Base-by-base conservation (phyloP, 2,113 vertebrate species). In the Tenebrosternarchus preto region DNA sequence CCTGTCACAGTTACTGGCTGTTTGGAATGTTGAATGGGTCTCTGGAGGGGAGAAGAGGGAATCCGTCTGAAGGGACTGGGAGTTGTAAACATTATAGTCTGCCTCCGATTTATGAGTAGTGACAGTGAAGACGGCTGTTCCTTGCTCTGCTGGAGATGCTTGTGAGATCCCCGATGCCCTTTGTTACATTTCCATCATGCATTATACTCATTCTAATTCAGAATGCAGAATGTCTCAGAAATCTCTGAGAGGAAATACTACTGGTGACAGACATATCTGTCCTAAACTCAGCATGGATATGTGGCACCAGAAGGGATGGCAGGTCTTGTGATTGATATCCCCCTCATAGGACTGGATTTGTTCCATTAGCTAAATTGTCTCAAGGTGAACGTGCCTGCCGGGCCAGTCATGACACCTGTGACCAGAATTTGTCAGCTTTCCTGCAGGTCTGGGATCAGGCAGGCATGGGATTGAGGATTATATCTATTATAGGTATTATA, bases 31-130 rank as follows among this genome's bases (percentile, higher is more conserved):
- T 36, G 36, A 36, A 36, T 7, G 7, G 36, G 36, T 36, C 36
- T 4, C 36, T 36, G 7, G 29, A 63, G 24, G 36, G 20, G 69
- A 70, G 66, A 68, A 75, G 66, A 56, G 36, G 29, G 66, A 59
- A 76, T 70, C 72, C 39, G 53, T 80, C 61, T 84, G 39, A 53
- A 55, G 53, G 46, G 43, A 70, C 22, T 77, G 33, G 39, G 61
- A 55, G 46, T 77, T 80, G 33, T 73, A 61, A 81, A 73, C 19
- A 8, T 22, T 66, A 75, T 81, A 69, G 57, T 56, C 29, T 83
- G 59, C 29, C 70, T 84, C 56, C 22, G 25, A 5, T 8, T 81
- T 73, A 12, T 77, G 63, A 60, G 53, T 61, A 84, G 67, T 73
- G 61, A 4, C 33, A 68, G 50, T 25, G n/a, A 56, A 9, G 36